These are phyloP conservation scores for Drosophila repleta DNA, from an alignment of 1,140 invertebrate genomes.

Conservation along the genomic window DNA sequence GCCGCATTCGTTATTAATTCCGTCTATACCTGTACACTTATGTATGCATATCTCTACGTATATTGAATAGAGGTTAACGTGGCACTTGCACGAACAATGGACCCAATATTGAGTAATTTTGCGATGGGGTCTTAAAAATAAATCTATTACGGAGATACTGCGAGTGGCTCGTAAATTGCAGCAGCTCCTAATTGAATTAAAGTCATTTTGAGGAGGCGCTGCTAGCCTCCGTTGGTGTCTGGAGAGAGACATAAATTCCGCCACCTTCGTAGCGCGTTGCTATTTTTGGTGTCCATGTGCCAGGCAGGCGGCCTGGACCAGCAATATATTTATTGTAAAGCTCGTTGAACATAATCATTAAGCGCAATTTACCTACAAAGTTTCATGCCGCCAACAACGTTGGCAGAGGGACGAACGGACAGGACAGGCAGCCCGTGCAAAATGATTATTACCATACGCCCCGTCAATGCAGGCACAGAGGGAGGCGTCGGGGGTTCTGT, in stretches of 20 bases:
- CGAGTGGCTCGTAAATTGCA: slow-evolving; percentile 56
- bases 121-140: slow-evolving; percentile 53
- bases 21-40: slow-evolving; percentile 6
- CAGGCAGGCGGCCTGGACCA: slow-evolving; percentile 14
- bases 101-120: slow-evolving; percentile 76
- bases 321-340: slow-evolving; percentile 68
- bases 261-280: slow-evolving; percentile 52
- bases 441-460: slow-evolving; percentile 80
- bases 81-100: slow-evolving; percentile 35
- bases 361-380: slow-evolving; percentile 82
- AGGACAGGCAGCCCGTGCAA: slow-evolving; percentile 43
- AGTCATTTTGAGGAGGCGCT: slow-evolving; percentile 53
- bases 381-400: slow-evolving; percentile 66
- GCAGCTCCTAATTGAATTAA: slow-evolving; percentile 78
- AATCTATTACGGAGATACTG: slow-evolving; percentile 56
- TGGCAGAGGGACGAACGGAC: slow-evolving; percentile 2
- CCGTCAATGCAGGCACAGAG: slow-evolving; percentile 16
- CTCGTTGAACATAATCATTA: slow-evolving; percentile 79
- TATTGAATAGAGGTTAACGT: slow-evolving; percentile 27
- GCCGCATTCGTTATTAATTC: slow-evolving; percentile 44
- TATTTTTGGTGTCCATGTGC: slow-evolving; percentile 52
- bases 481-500: not conserved
- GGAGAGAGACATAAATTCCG: slow-evolving; percentile 61
- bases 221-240: slow-evolving; percentile 46
- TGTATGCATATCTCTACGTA: not conserved